Evolutionary conservation across 2,797 vertebrate species (phyloP).

Genomic region (Octomys mimax): DNA sequence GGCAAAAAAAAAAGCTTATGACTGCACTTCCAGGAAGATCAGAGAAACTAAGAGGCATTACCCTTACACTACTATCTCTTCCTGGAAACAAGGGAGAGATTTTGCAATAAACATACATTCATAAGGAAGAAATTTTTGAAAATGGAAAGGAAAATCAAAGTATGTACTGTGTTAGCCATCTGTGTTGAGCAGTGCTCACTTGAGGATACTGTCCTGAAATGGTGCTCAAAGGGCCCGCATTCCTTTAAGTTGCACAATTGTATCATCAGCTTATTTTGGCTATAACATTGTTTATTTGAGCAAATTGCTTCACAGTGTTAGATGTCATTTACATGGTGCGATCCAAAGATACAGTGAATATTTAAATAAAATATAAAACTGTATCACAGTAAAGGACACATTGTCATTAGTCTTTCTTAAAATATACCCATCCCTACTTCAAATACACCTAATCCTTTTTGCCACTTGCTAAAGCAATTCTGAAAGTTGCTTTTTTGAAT

Average conservation of each 20-base stretch:
- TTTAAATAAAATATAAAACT: neutral
- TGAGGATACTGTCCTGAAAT: neutral
- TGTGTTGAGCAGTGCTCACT: neutral
- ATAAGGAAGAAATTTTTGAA: neutral
- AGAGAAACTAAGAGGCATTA: neutral
- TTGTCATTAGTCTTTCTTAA: neutral
- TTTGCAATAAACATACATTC: constrained; percentile 30
- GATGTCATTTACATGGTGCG: neutral
- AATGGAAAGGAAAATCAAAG: neutral
- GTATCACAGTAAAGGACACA: neutral
- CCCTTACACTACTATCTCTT: neutral
- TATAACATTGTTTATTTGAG: neutral
- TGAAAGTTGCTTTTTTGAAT: neutral
- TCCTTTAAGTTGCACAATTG: neutral
- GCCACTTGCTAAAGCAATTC: neutral
- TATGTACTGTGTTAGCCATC: neutral
- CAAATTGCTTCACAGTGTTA: neutral
- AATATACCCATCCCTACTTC: neutral
- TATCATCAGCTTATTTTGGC: neutral
- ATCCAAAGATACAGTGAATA: neutral
- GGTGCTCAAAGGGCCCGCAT: neutral
- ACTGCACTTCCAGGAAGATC: neutral
- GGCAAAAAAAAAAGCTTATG: neutral
- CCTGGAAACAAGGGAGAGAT: neutral
- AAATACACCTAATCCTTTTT: neutral